Evolutionary conservation across 2,888 invertebrate genomes (phyloP).

Genomic region (Cephus rjabovi): DNA sequence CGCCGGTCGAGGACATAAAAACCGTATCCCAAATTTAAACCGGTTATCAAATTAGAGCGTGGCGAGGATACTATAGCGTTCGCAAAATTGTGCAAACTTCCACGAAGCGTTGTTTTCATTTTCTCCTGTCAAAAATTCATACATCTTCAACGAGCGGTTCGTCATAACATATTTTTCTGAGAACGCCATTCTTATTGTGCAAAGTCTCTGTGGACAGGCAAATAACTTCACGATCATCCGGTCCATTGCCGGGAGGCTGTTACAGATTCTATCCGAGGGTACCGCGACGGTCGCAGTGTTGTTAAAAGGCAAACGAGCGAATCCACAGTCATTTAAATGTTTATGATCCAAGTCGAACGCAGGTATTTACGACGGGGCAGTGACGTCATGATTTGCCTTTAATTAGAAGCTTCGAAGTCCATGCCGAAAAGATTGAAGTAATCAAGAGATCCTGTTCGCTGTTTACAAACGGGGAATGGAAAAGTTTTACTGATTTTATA

Average conservation of each 20-base stretch:
- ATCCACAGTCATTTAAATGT: background rate
- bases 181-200: too few species aligned
- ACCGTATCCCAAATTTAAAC: constrained; percentile 53
- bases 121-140: background rate
- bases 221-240: too few species aligned
- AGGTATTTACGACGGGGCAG: background rate
- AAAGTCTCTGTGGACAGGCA: too few species aligned
- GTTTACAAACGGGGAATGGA: background rate
- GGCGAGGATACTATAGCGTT: background rate
- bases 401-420: constrained; percentile 45
- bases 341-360: background rate
- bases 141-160: too few species aligned
- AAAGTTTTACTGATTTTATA: background rate
- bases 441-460: background rate
- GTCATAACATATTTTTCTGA: too few species aligned
- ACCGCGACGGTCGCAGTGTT: background rate
- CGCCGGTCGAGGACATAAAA: constrained; percentile 50
- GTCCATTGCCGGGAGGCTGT: background rate
- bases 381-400: constrained; percentile 44
- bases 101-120: background rate
- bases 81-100: background rate
- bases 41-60: constrained; percentile 35
- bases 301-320: background rate
- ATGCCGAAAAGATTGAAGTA: background rate
- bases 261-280: background rate